A percentile compares a stretch with the other conserved stretches of the same genome.
Conservation (phyloP, 2,797 vertebrate species). For the Macropus fuliginosus region DNA sequence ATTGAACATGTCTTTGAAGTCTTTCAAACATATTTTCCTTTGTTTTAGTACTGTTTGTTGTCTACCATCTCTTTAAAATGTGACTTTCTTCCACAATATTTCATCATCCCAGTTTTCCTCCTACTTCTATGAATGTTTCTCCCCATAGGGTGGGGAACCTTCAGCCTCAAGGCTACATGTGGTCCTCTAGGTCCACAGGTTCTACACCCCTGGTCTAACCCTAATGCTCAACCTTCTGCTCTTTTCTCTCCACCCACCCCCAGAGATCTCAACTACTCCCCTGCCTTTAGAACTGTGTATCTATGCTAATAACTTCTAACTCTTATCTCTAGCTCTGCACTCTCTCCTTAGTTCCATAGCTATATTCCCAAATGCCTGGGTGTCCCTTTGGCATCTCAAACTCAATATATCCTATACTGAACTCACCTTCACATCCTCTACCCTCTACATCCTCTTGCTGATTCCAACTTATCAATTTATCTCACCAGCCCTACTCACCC, state of each 20-base stretch:
- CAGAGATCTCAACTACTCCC: slow-evolving; percentile 5
- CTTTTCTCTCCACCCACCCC: background rate
- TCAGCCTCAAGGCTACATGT: too few relatives aligned
- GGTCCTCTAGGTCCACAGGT: too few relatives aligned
- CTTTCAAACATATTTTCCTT: background rate
- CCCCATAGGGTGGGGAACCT: background rate
- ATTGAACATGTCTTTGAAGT: slow-evolving; percentile 11
- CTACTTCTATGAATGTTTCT: background rate
- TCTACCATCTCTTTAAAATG: slow-evolving; percentile 31
- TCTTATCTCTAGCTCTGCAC: background rate
- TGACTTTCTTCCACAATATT: background rate
- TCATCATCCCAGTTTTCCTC: slow-evolving; percentile 12
- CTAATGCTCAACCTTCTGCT: background rate
- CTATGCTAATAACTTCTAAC: background rate
- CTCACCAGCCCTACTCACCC: background rate
- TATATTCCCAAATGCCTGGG: background rate
- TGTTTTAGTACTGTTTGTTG: slow-evolving; percentile 26
- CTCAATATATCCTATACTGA: background rate
- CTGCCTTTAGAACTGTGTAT: background rate
- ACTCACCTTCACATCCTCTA: background rate
- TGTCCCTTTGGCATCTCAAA: background rate
- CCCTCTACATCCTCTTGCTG: background rate
- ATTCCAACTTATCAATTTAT: background rate
- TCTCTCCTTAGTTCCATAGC: background rate
- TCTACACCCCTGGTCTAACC: too few relatives aligned